A percentile compares a stretch with the other conserved stretches of the same genome.
phyloP scores from a whole-genome alignment of 1,140 invertebrate species.

The Drosophila pseudoananassae region DNA sequence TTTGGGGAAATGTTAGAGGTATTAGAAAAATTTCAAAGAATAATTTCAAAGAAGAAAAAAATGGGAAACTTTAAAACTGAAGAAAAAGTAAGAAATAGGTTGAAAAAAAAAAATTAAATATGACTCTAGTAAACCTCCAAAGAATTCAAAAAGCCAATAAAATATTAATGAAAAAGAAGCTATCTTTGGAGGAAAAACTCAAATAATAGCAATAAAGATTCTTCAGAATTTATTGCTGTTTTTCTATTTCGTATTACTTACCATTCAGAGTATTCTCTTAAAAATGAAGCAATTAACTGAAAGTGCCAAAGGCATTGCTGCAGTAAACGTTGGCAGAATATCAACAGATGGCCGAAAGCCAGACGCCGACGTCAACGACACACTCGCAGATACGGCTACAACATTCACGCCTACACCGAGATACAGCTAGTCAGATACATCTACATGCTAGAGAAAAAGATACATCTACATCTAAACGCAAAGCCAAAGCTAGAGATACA shows the following conservation, averaged over 20 bases:
- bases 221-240: no score
- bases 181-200: no score
- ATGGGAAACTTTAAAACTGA: not conserved
- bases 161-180: no score
- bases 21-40: not conserved
- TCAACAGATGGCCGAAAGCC: conserved; percentile 48
- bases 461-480: not conserved
- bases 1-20: not conserved
- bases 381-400: no score
- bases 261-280: not conserved
- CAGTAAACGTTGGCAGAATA: conserved; percentile 20
- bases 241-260: no score
- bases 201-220: no score
- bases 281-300: conserved; percentile 18
- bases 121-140: no score
- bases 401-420: not conserved
- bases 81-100: not conserved
- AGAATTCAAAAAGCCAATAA: no score
- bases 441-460: not conserved
- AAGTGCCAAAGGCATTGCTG: conserved; percentile 14
- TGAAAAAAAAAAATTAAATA: no score
- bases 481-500: conserved; percentile 6
- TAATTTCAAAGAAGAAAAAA: not conserved
- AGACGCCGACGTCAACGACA: conserved; percentile 14
- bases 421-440: not conserved